Evolutionary conservation across 2,888 invertebrate species (phyloP), one percentile per base, ranked within the genome.

Genomic region (Antheraea yamamai): DNA sequence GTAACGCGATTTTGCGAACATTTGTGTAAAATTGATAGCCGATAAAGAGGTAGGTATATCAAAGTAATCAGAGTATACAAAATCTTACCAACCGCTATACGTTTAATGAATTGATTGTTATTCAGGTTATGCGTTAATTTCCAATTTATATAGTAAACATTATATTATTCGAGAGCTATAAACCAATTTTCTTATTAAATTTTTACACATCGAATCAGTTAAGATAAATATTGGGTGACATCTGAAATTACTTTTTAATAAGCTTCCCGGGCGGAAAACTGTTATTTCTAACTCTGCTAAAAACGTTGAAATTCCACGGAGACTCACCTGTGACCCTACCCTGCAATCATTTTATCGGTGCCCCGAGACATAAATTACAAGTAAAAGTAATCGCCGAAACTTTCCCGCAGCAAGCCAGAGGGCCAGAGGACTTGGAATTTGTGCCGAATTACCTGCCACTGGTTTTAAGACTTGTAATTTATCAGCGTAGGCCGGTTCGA

Each of bases 401-500:
- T 94, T 94, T 91, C 86, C 87, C 87, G 88, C 86, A 89, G 87
- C 87, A 88, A 85, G 87, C 85, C 86, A 85, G 87, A 88, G 89
- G 87, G 88, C 87, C 86, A 89, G 84, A 83, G 85, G 87, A 87
- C 85, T 81, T 86, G 90, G 89, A 93, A 93, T 92, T 93, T 91
- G 89, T 90, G 89, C 90, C 89, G 91, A 93, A 96, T 96, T 95
- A 96, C 95, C 95, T 96, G 95, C 95, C 95, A 95, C 93, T 91
- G 94, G 93, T 94, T 95, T 93, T 94, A 95, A 95, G 95, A 93
- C 94, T 91, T 91, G 95, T 95, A 95, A 96, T 96, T 96, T 96
- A 96, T 96, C 95, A 96, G 94, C 81, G 86, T 83, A 86, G 88
- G 87, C 86, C 86, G 85, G 86, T 85, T 88, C 86, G 88, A 90